Evolutionary conservation across 2,888 invertebrate species (phyloP).

Genomic region (Elaeidobius kamerunicus): DNA sequence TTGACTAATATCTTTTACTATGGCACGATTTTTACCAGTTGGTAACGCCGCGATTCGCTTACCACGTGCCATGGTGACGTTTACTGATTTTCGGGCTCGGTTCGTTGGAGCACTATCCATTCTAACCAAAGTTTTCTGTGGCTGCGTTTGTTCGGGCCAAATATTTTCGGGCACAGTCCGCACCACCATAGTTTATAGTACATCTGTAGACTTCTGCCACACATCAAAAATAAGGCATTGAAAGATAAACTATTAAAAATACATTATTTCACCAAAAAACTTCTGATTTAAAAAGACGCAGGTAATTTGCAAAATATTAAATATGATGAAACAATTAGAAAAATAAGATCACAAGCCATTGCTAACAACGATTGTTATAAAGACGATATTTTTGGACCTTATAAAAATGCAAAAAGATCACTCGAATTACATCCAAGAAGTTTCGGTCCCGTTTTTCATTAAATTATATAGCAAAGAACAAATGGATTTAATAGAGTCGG

Average conservation of each 20-base stretch:
- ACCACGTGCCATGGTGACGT: too few relatives aligned
- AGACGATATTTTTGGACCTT: constrained; percentile 20
- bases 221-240: constrained; percentile 9
- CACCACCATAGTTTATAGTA: constrained; percentile 1
- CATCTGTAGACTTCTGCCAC: constrained; percentile 9
- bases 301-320: constrained; percentile 19
- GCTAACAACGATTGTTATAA: constrained; percentile 14
- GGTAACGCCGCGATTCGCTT: too few relatives aligned
- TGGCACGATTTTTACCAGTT: too few relatives aligned
- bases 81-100: too few relatives aligned
- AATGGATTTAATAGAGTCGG: constrained; percentile 11
- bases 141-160: too few relatives aligned
- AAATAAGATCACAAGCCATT: constrained; percentile 23
- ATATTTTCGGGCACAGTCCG: too few relatives aligned
- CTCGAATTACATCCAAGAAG: constrained; percentile 22
- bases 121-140: too few relatives aligned
- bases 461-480: constrained; percentile 25
- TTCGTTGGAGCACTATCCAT: too few relatives aligned
- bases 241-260: constrained; percentile 2
- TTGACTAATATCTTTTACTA: too few relatives aligned
- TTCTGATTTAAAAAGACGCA: not conserved
- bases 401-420: constrained; percentile 24
- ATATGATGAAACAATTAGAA: constrained; percentile 21
- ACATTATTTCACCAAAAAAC: not conserved
- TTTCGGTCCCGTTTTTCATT: constrained; percentile 21